Evolutionary conservation across 2,113 vertebrate genomes (phyloP).

Genomic region (Pogona vitticeps): DNA sequence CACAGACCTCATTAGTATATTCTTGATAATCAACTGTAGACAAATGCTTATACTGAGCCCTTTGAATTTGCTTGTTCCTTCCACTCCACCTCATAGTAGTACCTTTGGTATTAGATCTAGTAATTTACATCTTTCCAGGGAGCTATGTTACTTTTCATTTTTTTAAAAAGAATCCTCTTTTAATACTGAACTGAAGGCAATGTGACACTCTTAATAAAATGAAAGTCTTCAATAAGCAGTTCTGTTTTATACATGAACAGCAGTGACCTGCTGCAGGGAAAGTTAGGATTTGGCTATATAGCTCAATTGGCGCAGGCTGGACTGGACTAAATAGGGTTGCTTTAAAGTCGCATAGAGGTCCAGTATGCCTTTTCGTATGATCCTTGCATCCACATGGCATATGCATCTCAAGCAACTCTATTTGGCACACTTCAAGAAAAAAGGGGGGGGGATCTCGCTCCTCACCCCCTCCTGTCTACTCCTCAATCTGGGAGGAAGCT

Average conservation of each 20-base stretch:
- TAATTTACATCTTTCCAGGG: not conserved
- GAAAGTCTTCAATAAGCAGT: not conserved
- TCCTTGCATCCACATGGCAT: too few relatives aligned
- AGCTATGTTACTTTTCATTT: conserved; percentile 10
- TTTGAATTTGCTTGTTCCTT: conserved; percentile 40
- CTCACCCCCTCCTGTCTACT: too few relatives aligned
- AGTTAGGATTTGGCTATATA: not conserved
- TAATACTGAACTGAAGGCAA: not conserved
- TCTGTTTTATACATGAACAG: not conserved
- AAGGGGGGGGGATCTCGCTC: too few relatives aligned
- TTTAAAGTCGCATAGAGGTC: too few relatives aligned
- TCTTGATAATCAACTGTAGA: conserved; percentile 34
- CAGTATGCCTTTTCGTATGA: too few relatives aligned
- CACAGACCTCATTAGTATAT: conserved; percentile 34
- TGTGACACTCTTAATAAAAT: not conserved
- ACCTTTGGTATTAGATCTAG: not conserved
- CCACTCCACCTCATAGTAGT: conserved; percentile 3
- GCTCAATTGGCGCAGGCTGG: too few relatives aligned
- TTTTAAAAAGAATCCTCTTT: conserved; percentile 11
- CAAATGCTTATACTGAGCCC: conserved; percentile 27
- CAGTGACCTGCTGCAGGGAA: not conserved
- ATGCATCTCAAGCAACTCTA: too few relatives aligned
- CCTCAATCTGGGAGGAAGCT: too few relatives aligned
- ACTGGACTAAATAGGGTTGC: too few relatives aligned
- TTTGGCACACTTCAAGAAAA: too few relatives aligned